Base-by-base conservation (phyloP, 1,140 invertebrate species). In the Conus ventricosus region DNA sequence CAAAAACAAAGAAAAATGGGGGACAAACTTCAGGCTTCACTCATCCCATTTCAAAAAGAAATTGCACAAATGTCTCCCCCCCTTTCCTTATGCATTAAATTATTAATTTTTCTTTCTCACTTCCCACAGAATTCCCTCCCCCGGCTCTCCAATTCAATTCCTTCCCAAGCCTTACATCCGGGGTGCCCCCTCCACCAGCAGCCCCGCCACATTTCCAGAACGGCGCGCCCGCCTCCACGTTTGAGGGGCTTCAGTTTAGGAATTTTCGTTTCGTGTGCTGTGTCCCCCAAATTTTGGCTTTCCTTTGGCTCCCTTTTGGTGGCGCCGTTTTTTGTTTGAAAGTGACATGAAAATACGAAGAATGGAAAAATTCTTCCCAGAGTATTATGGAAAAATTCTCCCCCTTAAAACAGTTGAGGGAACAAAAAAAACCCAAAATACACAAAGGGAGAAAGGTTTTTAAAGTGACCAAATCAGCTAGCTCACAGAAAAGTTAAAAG, bases 231-330 rank as follows among this genome's bases (percentile, higher is more conserved):
- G 80, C 88, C 86, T 94, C 93, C 39, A 94, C 92, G 92, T 87
- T 92, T 93, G 63, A 94, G 89, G 8, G 89, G 90, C n/a, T 92
- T 92, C n/a, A 93, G 90, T 51, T 93, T 93, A 39, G 88, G 91
- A 82, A 92, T 93, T 86, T 94, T 20, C 90, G 88, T 75, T 94
- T 94, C 82, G 80, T 55, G 87, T 20, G 88, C 76, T 2, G 92
- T 53, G 80, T 94, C 92, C 54, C 54, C 80, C 85, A 13, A 10
- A 17, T 25, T 91, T 91, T 51, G 90, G 89, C n/a, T 91, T 86
- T 17, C 85, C 88, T n/a, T 82, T 83, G 25, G 75, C 88, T 55
- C 80, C 90, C n/a, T n/a, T 76, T 87, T 88, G 67, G 54, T 63
- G 76, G 13, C 5, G 10, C 84, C 23, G 57, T 6, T 84, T 84